Conservation (phyloP, 2,113 vertebrate genomes). For the Rutilus rutilus region DNA sequence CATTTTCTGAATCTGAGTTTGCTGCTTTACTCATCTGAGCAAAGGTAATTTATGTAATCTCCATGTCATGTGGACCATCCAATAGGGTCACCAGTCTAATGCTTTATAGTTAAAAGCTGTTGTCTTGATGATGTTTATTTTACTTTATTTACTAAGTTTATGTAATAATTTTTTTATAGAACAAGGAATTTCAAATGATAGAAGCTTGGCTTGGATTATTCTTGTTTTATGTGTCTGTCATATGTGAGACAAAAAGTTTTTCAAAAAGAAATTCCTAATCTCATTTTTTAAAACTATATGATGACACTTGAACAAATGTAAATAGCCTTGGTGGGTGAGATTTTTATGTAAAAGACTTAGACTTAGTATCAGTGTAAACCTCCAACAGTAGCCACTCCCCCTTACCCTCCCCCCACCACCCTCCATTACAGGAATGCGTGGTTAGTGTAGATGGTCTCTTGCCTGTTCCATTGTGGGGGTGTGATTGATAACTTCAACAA, state of each 20-base stretch:
- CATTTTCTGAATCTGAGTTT: slow-evolving; percentile 33
- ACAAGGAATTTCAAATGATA: not conserved
- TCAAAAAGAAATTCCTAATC: not conserved
- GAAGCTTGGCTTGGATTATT: not conserved
- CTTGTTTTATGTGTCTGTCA: not conserved
- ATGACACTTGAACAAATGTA: not conserved
- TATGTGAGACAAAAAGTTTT: too few relatives aligned
- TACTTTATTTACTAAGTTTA: not conserved
- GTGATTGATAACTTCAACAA: slow-evolving; percentile 23
- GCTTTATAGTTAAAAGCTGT: not conserved
- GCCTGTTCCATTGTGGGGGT: not conserved
- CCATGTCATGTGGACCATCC: not conserved
- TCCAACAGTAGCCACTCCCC: not conserved
- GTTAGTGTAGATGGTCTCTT: not conserved
- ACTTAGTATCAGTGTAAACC: slow-evolving; percentile 21
- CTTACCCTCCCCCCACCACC: slow-evolving; percentile 56
- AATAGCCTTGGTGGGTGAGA: not conserved
- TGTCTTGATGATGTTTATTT: not conserved
- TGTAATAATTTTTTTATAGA: not conserved
- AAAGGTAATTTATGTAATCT: not conserved
- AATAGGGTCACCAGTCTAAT: not conserved
- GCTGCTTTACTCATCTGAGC: not conserved
- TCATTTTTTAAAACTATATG: not conserved
- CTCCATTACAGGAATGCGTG: slow-evolving; percentile 54
- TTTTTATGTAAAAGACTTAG: slow-evolving; percentile 61